phyloP scores from a whole-genome alignment of 2,888 invertebrate genomes.

The Cantharis rustica region DNA sequence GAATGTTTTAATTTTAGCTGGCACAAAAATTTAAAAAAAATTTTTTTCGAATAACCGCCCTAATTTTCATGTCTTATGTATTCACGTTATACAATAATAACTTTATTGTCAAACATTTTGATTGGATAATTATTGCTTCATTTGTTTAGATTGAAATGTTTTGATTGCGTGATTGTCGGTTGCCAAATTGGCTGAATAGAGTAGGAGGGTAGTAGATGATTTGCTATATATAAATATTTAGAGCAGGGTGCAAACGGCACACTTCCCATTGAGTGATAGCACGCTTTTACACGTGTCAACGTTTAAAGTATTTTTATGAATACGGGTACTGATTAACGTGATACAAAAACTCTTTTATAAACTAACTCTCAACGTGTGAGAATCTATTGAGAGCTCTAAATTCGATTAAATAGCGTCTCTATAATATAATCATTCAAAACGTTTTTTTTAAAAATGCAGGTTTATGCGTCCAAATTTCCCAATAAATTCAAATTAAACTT shows the following conservation, averaged over 20 bases:
- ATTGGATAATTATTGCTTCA: conserved; percentile 33
- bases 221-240: conserved; percentile 41
- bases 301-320: conserved; percentile 30
- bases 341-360: conserved; percentile 16
- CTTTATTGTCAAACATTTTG: conserved; percentile 25
- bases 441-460: too few species aligned
- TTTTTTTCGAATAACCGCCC: neutral
- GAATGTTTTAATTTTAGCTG: too few species aligned
- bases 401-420: neutral
- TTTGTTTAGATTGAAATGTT: conserved; percentile 32
- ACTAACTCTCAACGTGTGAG: neutral
- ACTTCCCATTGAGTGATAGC: conserved; percentile 27
- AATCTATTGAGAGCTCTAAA: neutral
- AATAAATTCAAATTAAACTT: neutral
- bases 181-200: conserved; percentile 39
- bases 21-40: too few species aligned
- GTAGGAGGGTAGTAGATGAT: conserved; percentile 35
- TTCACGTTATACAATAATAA: neutral
- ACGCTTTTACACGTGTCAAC: conserved; percentile 21
- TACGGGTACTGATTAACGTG: conserved; percentile 36
- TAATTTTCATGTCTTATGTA: neutral
- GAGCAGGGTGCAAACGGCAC: conserved; percentile 17
- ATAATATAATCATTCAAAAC: neutral
- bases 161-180: conserved; percentile 40
- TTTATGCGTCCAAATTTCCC: too few species aligned